Evolutionary conservation across 2,888 invertebrate genomes (phyloP).

Genomic region (Lydus trimaculatus): DNA sequence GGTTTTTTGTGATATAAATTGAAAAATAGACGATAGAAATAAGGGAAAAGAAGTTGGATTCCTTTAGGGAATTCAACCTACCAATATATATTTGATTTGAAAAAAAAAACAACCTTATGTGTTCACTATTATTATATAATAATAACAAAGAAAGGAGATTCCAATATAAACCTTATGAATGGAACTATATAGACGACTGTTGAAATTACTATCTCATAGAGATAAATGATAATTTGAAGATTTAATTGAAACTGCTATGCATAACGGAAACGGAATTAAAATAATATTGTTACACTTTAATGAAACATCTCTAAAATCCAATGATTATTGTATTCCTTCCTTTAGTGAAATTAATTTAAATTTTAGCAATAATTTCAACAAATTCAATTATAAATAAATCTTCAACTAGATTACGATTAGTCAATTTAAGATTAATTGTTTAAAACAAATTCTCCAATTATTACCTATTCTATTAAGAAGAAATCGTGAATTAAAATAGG

Average conservation of each 20-base stretch:
- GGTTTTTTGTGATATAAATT: constrained; percentile 24
- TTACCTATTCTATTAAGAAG: constrained; percentile 34
- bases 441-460: neutral
- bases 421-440: neutral
- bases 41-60: neutral
- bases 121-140: constrained; percentile 3
- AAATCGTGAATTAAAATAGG: constrained; percentile 55
- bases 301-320: constrained; percentile 14
- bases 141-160: neutral
- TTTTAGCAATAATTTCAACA: neutral
- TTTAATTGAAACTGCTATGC: constrained; percentile 49
- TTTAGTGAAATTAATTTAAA: neutral
- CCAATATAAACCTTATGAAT: neutral
- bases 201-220: neutral
- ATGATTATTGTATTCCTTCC: constrained; percentile 10
- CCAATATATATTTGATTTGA: constrained; percentile 1
- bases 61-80: neutral
- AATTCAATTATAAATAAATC: neutral
- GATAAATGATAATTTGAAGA: constrained; percentile 21
- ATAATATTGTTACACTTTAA: constrained; percentile 19
- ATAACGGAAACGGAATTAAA: constrained; percentile 50
- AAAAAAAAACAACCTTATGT: neutral
- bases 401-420: neutral
- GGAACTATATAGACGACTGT: neutral
- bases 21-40: neutral